Evolutionary conservation across 2,797 vertebrate species (phyloP), one percentile per base, ranked within the genome.

Genomic region (Glyptemys insculpta): DNA sequence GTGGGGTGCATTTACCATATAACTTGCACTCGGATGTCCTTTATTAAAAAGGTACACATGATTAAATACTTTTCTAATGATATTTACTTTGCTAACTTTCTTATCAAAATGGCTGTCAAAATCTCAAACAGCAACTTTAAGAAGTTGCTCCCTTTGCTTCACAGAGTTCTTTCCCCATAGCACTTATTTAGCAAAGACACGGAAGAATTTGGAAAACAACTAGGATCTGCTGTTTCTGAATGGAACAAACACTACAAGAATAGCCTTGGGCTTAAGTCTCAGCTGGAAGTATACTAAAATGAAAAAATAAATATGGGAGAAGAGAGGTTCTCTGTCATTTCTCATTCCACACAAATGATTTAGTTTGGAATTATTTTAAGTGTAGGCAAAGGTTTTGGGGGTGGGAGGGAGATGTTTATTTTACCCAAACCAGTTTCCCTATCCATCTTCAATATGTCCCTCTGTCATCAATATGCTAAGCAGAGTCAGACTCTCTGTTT

Each of bases 21-120:
- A 95, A 96, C 94, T 96, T 96, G 90, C 6, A 54, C 79, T 83
- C 91, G 41, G 81, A 90, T 88, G 88, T 85, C 83, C 44, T 96
- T 97, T 96, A 90, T 85, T 31, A 79, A 85, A 47, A 59, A 59
- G 57, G 14, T 80, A 86, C 14, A 37, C 72, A 74, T 72, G 78
- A 88, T 87, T 93, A 93, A 94, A 89, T 52, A 62, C 34, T 53
- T 53, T 53, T 53, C 53, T 53, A 53, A 53, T 53, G 19, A 23
- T 53, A 53, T 53, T 53, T 53, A 53, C 52, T 44, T 44, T 44
- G 44, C 44, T 44, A 44, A 44, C 44, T 44, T 44, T 44, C 44
- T 44, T 44, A 44, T 44, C 44, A 44, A 44, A 44, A 44, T 44
- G 44, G 44, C 44, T 44, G 8, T 44, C 44, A 44, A 88, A 89